phyloP scores from a whole-genome alignment of 2,113 vertebrate genomes.

The Chiloscyllium plagiosum region DNA sequence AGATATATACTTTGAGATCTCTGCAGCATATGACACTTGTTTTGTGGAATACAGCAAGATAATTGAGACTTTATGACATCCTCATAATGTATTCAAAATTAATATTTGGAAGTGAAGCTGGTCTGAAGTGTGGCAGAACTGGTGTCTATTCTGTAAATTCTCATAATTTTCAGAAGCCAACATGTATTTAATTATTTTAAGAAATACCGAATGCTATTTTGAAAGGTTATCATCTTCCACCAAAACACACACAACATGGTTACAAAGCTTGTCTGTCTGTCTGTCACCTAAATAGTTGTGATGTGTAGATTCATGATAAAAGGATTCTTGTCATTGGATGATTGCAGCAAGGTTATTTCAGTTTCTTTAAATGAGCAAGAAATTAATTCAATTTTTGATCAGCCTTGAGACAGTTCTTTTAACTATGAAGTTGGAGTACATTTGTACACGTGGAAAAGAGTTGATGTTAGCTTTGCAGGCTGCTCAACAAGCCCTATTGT shows the following conservation, averaged over 20 bases:
- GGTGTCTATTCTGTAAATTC: background rate
- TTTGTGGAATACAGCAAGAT: background rate
- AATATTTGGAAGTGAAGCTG: background rate
- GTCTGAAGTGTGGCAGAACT: background rate
- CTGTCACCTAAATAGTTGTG: background rate
- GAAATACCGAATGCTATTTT: background rate
- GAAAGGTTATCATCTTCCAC: background rate
- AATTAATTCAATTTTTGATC: background rate
- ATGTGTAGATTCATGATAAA: background rate
- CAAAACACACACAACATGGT: background rate
- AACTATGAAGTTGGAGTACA: background rate
- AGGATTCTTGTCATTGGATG: background rate
- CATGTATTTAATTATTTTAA: background rate
- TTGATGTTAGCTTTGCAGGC: background rate
- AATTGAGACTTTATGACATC: background rate
- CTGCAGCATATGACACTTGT: background rate
- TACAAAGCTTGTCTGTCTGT: background rate
- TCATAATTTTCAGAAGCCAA: no score
- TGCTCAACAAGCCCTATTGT: background rate
- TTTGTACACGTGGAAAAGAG: background rate
- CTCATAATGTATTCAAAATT: background rate
- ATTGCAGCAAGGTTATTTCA: background rate
- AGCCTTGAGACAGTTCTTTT: no score
- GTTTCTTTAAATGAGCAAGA: background rate
- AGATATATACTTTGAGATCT: background rate